Conservation (phyloP, 1,140 invertebrate genomes). For the Panagrolaimus sp. region DNA sequence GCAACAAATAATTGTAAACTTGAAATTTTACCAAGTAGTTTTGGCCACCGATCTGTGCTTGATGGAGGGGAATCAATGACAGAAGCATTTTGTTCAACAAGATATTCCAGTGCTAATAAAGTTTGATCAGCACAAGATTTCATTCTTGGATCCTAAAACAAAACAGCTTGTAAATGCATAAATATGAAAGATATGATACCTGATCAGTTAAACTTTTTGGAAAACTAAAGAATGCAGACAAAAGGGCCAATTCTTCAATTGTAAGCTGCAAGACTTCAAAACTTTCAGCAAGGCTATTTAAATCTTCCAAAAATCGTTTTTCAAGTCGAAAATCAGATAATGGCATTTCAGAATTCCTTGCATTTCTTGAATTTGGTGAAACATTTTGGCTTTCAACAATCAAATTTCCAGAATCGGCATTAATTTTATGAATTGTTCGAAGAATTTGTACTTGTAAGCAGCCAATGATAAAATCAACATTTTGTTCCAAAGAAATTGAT, state of each 20-base stretch:
- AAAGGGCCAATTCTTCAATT: neutral
- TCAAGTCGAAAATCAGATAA: neutral
- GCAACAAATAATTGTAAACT: neutral
- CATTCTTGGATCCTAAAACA: neutral
- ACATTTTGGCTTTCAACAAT: neutral
- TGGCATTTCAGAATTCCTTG: neutral
- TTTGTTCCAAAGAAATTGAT: neutral
- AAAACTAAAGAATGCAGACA: neutral
- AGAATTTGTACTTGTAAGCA: neutral
- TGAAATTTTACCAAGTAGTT: neutral
- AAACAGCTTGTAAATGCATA: neutral
- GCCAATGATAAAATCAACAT: neutral
- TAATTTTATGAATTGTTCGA: neutral
- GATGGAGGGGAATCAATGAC: neutral
- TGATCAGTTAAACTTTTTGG: neutral
- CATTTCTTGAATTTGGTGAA: no score
- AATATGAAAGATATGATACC: neutral
- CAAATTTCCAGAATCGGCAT: neutral
- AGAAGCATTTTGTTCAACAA: neutral
- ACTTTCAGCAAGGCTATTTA: neutral
- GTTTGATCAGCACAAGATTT: neutral
- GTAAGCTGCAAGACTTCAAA: neutral
- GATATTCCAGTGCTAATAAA: neutral
- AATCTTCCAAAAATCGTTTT: neutral
- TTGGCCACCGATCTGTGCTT: neutral